Base-by-base conservation (phyloP, 2,888 invertebrate species). In the Polylopha cassiicola region DNA sequence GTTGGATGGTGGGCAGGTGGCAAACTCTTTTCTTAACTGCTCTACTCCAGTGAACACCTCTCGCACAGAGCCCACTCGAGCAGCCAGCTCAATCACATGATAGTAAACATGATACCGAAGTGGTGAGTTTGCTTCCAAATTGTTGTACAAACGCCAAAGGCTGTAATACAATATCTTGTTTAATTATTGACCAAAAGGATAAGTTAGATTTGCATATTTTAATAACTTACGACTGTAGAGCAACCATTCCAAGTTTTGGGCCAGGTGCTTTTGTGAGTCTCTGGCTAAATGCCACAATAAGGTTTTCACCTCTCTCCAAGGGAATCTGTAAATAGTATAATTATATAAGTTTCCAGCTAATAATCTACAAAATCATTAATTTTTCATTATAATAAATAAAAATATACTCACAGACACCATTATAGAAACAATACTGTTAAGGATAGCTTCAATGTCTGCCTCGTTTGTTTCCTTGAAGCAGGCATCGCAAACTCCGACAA, bases 371-470 rank as follows among this genome's bases (percentile, higher is more conserved):
- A 9, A 7, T 22, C 10, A 24, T 10, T 13, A 22, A 30, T 7
- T 17, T 1, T 13, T 17, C 15, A 32, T 10, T 9, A 5, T 14
- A n/a, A 8, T 6, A 41, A 4, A 28, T n/a, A 13, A 14, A 36
- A n/a, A 21, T 24, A 4, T 58, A 79, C 82, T 87, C 81, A 94
- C 94, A 56, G 93, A 89, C 43, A 98, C 94, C 89, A 98, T 92
- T 51, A 99, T 94, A 3, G 98, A 98, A 2, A 98, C 97, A 76
- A 99, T 96, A 71, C 98, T 97, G 82, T 98, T 98, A 6, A 99
- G 87, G 36, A 97, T 93, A 56, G 93, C 92, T 87, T 98, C 98
- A 57, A 97, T 92, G 68, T 98, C 97, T 8, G 87, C 70, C 71
- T 95, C 95, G 65, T 91, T 92, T 4, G 92, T 91, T 63, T 95